phyloP scores from a whole-genome alignment of 2,888 invertebrate genomes.

The Sphaerophoria rueppellii region DNA sequence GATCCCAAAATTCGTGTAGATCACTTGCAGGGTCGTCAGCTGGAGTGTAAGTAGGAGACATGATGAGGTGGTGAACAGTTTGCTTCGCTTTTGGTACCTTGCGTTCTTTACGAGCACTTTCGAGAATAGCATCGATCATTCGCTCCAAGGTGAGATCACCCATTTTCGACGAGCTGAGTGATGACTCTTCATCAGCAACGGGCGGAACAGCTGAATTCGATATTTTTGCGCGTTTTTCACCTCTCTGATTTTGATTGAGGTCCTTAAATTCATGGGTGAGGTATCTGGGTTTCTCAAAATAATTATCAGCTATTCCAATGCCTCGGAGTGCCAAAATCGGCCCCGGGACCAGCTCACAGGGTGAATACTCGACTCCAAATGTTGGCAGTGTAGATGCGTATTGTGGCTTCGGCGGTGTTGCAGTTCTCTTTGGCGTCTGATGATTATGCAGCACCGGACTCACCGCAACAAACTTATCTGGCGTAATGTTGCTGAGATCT shows the following conservation, averaged over 20 bases:
- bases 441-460: constrained; percentile 20
- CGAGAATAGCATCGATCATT: constrained; percentile 82
- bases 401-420: constrained; percentile 61
- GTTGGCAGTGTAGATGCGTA: constrained; percentile 80
- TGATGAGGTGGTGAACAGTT: constrained; percentile 44
- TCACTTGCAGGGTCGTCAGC: constrained; percentile 82
- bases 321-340: constrained; percentile 80
- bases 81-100: constrained; percentile 75
- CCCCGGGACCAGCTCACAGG: constrained; percentile 79
- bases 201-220: constrained; percentile 25
- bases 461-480: constrained; percentile 65
- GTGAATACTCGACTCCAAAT: constrained; percentile 81
- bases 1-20: constrained; percentile 81
- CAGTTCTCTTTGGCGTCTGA: constrained; percentile 48
- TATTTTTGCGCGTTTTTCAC: constrained; percentile 50
- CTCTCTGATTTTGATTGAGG: constrained; percentile 21
- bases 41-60: constrained; percentile 80
- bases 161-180: constrained; percentile 80
- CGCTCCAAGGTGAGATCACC: constrained; percentile 81
- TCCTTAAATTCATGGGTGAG: constrained; percentile 75
- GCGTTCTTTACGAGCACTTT: constrained; percentile 80
- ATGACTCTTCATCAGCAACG: constrained; percentile 64
- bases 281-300: constrained; percentile 81
- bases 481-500: constrained; percentile 79
- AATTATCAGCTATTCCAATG: constrained; percentile 80